Evolutionary conservation across 37 sponge, comb jelly and placozoan genomes (phyloP), one percentile per base, ranked within the genome.

Genomic region (Eunapius fragilis): DNA sequence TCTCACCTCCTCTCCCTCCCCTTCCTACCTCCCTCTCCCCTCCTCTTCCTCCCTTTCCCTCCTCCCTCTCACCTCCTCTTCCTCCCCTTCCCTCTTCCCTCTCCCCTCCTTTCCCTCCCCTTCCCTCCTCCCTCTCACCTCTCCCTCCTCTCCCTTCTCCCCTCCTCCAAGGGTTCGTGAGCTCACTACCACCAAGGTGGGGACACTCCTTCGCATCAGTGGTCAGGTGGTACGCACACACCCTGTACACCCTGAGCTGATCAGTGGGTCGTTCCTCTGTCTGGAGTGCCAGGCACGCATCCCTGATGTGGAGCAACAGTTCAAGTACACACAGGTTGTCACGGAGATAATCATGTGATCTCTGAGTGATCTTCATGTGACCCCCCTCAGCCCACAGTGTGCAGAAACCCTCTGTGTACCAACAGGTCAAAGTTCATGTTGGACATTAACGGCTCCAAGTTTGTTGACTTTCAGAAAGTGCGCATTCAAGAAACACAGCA

Each of bases 391-490:
- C 99, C 99, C 0, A 94, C 91, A 7, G 93, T 94, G 22, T 99
- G 99, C 82, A 84, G 84, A 49, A 99, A 97, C 58, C 96, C 97
- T 25, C 86, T 84, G 67, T 99, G 99, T 58, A 74, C 83, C 33
- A 99, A 99, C 87, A 77, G 99, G 24, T 80, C 81, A 58, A 78
- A 92, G 32, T 99, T 99, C 87, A 90, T 95, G 88, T 87, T 99
- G 70, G 93, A 94, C 48, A 79, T 95, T 71, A 89, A 89, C 79
- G 67, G 76, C 35, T 95, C 96, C 4, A 86, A 78, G 37, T 99
- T 99, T 84, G 99, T 99, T 0, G 99, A 99, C 83, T 99, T 99
- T 38, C 99, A 99, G 89, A 99, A 99, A 80, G 95, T 96, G n/a
- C 88, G 99, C 28, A 92, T 99, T 68, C 99, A 99, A 72, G 99